Percentiles rank a stretch among this genome's conserved stretches.
Evolutionary conservation across 2,888 invertebrate species (phyloP).

Genomic region (Heliothis peltigera): DNA sequence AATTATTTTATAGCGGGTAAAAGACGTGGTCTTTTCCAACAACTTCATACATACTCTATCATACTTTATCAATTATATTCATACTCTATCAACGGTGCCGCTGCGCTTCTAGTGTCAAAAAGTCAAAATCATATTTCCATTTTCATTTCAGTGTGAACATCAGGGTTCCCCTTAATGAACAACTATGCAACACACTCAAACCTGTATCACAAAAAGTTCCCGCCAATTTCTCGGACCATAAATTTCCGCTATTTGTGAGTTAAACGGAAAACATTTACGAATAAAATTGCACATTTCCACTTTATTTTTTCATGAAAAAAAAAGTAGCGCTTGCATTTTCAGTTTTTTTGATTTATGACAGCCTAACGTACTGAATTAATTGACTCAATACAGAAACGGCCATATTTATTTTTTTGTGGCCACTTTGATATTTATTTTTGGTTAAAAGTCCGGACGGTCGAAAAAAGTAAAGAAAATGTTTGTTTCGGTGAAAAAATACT

Average conservation of each 20-base stretch:
- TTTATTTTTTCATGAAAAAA: conserved; percentile 43
- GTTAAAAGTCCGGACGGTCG: conserved; percentile 31
- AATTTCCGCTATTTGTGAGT: conserved; percentile 64
- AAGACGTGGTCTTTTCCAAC: not conserved
- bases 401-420: conserved; percentile 53
- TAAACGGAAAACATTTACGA: conserved; percentile 75
- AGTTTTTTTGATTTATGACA: conserved; percentile 54
- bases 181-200: conserved; percentile 38
- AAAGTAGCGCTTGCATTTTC: conserved; percentile 43
- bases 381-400: conserved; percentile 55
- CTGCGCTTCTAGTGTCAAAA: no score
- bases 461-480: conserved; percentile 50
- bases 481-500: conserved; percentile 39
- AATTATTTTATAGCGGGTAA: not conserved
- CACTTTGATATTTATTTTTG: conserved; percentile 44
- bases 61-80: no score
- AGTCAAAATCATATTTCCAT: conserved; percentile 1
- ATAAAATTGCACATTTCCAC: conserved; percentile 54
- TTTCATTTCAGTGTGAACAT: conserved; percentile 10
- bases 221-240: conserved; percentile 61
- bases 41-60: no score
- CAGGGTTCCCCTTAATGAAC: conserved; percentile 34
- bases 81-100: no score
- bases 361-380: conserved; percentile 54
- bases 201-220: conserved; percentile 43